Conservation (phyloP, 2,113 vertebrate genomes). For the Asarcornis scutulata region DNA sequence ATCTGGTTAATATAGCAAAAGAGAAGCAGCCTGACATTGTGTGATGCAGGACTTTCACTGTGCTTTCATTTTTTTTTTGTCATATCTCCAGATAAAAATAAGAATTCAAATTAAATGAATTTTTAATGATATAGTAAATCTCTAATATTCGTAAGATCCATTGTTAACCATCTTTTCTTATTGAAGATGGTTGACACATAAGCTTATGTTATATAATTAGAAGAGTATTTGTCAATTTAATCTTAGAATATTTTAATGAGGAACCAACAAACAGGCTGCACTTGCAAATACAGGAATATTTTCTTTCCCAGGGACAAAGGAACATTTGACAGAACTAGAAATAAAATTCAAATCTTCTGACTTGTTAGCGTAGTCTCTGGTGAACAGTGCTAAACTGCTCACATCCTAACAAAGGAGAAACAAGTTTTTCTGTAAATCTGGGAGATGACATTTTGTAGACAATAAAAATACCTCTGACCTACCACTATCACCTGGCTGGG, state of each 20-base stretch:
- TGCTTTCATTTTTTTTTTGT: neutral
- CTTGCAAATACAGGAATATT: neutral
- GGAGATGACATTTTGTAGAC: neutral
- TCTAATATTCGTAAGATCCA: neutral
- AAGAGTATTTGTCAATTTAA: neutral
- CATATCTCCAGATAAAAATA: neutral
- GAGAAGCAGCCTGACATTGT: neutral
- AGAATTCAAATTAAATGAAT: neutral
- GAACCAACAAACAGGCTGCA: neutral
- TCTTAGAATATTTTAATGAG: neutral
- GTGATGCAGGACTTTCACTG: neutral
- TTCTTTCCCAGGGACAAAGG: neutral
- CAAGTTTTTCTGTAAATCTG: neutral
- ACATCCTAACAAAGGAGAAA: neutral
- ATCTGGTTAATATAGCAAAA: neutral
- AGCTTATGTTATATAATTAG: neutral
- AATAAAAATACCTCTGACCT: neutral
- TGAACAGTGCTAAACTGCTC: neutral
- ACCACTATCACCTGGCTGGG: neutral
- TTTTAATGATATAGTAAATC: neutral
- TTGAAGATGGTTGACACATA: neutral
- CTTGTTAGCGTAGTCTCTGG: neutral
- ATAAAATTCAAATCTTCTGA: neutral
- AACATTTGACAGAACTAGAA: neutral
- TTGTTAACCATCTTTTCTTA: neutral